A percentile compares a stretch with the other conserved stretches of the same genome.
Evolutionary conservation across 2,113 vertebrate species (phyloP).

Genomic region (Ibidorhyncha struthersii): DNA sequence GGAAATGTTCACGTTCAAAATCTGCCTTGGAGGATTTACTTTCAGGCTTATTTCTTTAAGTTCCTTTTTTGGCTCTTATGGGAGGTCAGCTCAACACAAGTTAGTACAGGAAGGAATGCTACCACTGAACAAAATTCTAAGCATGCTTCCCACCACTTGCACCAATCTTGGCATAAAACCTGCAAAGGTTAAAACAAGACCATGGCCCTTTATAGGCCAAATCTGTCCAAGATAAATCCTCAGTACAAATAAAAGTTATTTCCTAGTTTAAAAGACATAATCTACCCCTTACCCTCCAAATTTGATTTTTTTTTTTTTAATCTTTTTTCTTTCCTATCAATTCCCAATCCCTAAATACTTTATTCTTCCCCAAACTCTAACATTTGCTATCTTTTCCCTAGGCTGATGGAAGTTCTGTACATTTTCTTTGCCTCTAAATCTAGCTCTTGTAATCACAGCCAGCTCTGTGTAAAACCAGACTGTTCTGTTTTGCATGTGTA

Average conservation of each 20-base stretch:
- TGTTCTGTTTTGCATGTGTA: background rate
- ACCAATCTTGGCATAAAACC: background rate
- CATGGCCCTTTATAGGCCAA: background rate
- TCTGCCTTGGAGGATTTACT: background rate
- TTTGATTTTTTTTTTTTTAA: background rate
- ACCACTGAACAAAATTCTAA: background rate
- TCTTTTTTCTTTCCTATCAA: background rate
- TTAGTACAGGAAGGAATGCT: background rate
- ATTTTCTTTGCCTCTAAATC: background rate
- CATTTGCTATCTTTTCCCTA: background rate
- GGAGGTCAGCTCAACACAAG: background rate
- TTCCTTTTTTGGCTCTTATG: background rate
- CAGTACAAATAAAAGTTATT: background rate
- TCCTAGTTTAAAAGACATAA: background rate
- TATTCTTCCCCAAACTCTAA: background rate
- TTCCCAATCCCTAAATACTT: background rate
- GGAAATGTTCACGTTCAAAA: background rate
- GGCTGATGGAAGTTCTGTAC: background rate
- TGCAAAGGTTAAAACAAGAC: background rate
- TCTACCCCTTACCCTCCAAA: background rate
- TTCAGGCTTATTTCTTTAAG: background rate
- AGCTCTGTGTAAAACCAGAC: background rate
- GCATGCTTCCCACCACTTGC: background rate
- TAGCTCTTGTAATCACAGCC: background rate
- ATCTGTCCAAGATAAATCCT: background rate